phyloP scores from a whole-genome alignment of 2,888 invertebrate genomes.

The Eilema sororculum region DNA sequence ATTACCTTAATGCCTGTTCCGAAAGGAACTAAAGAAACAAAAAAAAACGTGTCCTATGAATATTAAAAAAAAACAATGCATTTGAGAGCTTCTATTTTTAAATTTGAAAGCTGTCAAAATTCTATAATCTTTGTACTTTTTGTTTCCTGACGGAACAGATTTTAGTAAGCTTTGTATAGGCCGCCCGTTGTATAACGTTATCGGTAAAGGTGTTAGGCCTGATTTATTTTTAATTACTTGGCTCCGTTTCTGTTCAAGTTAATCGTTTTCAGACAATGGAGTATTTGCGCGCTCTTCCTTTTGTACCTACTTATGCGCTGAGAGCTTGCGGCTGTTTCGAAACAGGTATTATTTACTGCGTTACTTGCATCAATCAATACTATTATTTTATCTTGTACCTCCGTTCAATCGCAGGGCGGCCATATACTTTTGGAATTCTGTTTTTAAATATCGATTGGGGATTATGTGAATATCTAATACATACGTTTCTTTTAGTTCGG shows the following conservation, averaged over 20 bases:
- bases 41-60: neutral
- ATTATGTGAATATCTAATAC: too few relatives aligned
- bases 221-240: slow-evolving; percentile 36
- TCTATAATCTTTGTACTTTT: slow-evolving; percentile 16
- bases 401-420: neutral
- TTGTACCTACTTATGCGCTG: neutral
- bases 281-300: neutral
- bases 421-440: neutral
- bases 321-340: neutral
- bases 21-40: too few relatives aligned
- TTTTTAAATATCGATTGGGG: neutral
- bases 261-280: slow-evolving; percentile 10
- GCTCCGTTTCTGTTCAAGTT: slow-evolving; percentile 3
- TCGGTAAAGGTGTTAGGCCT: slow-evolving; percentile 43
- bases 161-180: slow-evolving; percentile 27
- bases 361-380: neutral
- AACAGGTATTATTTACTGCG: slow-evolving; percentile 3
- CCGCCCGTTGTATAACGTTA: slow-evolving; percentile 27
- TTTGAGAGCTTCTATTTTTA: neutral
- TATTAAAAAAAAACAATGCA: neutral
- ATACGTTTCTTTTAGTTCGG: too few relatives aligned
- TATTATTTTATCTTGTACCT: neutral
- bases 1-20: too few relatives aligned
- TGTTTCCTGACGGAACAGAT: slow-evolving; percentile 5
- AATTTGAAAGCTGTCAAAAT: neutral